Percentiles rank a stretch among this genome's conserved stretches.
Conservation (phyloP, 2,113 vertebrate species). For the Cyprinodon brontotheroides region DNA sequence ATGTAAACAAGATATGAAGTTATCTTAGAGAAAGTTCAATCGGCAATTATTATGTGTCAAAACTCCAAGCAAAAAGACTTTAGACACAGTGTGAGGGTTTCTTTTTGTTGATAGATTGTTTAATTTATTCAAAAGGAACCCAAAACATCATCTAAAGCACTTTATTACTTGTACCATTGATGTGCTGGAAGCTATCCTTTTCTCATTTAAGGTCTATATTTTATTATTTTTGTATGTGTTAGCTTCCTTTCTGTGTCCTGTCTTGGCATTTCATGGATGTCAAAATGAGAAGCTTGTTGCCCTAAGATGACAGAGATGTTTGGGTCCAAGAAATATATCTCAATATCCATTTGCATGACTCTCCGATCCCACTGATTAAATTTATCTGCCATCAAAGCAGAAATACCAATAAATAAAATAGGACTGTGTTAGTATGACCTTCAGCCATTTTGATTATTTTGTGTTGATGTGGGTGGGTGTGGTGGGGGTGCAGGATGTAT, state of each 20-base stretch:
- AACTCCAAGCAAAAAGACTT: background rate
- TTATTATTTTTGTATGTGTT: background rate
- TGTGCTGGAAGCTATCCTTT: background rate
- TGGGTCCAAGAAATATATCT: background rate
- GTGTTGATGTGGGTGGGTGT: no score
- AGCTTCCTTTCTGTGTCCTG: background rate
- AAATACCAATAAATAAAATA: background rate
- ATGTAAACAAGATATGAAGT: background rate
- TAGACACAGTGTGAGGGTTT: background rate
- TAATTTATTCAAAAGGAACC: background rate
- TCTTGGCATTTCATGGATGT: background rate
- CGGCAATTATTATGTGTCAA: background rate
- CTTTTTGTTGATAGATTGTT: background rate
- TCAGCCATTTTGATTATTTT: background rate
- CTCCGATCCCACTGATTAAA: background rate
- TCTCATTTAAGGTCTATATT: background rate
- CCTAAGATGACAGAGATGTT: background rate
- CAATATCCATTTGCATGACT: background rate
- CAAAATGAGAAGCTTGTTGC: background rate
- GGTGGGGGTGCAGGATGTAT: background rate
- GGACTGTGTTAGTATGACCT: background rate
- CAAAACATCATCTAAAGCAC: background rate
- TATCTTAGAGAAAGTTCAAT: conserved; percentile 6
- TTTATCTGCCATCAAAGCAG: background rate
- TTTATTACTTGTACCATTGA: no score